A percentile compares a stretch with the other conserved stretches of the same genome.
Evolutionary conservation across 2,113 vertebrate genomes (phyloP).

Genomic region (Tetrax tetrax): DNA sequence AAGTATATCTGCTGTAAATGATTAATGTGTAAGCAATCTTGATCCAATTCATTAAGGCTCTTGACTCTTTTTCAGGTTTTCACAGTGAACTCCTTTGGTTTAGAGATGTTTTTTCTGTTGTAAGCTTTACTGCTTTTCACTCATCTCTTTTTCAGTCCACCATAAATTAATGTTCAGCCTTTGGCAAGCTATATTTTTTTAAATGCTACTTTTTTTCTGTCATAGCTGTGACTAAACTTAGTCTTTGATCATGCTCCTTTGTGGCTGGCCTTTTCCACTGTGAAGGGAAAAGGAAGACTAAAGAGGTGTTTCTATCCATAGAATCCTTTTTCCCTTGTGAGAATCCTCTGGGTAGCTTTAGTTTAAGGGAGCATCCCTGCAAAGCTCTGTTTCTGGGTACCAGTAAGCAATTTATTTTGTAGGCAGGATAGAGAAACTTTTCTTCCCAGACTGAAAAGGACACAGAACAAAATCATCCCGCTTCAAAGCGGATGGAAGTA

Average conservation of each 20-base stretch:
- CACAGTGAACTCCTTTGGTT: not conserved
- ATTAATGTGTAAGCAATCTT: not conserved
- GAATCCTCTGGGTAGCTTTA: not conserved
- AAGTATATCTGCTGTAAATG: not conserved
- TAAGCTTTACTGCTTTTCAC: not conserved
- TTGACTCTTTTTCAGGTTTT: not conserved
- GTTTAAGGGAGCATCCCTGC: not conserved
- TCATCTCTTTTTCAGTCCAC: not conserved
- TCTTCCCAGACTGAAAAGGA: not conserved
- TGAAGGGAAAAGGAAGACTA: not conserved
- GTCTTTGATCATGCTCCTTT: not conserved
- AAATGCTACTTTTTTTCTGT: not conserved
- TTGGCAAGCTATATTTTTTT: not conserved
- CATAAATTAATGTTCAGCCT: not conserved
- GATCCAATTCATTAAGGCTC: not conserved
- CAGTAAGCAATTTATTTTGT: not conserved
- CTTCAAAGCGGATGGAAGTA: not conserved
- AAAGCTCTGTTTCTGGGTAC: not conserved
- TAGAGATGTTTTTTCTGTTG: not conserved
- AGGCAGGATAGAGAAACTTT: not conserved
- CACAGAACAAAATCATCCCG: not conserved
- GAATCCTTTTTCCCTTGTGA: not conserved
- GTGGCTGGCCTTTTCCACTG: not conserved
- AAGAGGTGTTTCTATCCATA: not conserved
- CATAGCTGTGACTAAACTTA: conserved; percentile 28